Evolutionary conservation across 2,888 invertebrate genomes (phyloP).

Genomic region (Rhagophthalmus giganteus): DNA sequence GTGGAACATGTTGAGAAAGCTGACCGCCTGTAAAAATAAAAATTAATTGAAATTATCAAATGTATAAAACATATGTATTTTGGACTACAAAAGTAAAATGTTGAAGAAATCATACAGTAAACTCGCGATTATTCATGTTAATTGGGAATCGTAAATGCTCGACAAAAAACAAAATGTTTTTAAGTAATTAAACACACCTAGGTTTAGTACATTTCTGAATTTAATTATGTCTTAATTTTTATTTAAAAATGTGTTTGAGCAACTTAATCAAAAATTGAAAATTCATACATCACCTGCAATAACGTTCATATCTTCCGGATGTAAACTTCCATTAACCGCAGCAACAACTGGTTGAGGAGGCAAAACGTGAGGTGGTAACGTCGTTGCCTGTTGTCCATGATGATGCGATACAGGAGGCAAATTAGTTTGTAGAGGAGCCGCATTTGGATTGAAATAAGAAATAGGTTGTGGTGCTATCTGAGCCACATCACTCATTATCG

Average conservation of each 20-base stretch:
- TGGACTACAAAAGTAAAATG: too few species aligned
- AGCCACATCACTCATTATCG: slow-evolving; percentile 35
- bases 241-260: too few species aligned
- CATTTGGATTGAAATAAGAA: slow-evolving; percentile 45
- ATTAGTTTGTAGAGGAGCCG: slow-evolving; percentile 43
- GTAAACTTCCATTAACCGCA: slow-evolving; percentile 53
- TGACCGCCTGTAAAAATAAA: slow-evolving; percentile 15
- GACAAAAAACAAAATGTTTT: too few species aligned
- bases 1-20: slow-evolving; percentile 39
- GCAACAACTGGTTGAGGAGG: slow-evolving; percentile 47
- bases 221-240: background rate
- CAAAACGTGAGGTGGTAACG: slow-evolving; percentile 44
- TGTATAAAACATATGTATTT: too few species aligned
- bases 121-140: too few species aligned
- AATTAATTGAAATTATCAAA: background rate
- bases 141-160: too few species aligned
- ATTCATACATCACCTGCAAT: slow-evolving; percentile 38
- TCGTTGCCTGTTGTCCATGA: slow-evolving; percentile 41
- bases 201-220: too few species aligned
- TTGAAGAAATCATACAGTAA: too few species aligned
- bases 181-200: too few species aligned
- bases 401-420: slow-evolving; percentile 49
- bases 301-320: slow-evolving; percentile 52
- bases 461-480: slow-evolving; percentile 39
- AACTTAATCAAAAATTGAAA: background rate